phyloP scores from a whole-genome alignment of 2,797 vertebrate species.

The Crocidura indochinensis region DNA sequence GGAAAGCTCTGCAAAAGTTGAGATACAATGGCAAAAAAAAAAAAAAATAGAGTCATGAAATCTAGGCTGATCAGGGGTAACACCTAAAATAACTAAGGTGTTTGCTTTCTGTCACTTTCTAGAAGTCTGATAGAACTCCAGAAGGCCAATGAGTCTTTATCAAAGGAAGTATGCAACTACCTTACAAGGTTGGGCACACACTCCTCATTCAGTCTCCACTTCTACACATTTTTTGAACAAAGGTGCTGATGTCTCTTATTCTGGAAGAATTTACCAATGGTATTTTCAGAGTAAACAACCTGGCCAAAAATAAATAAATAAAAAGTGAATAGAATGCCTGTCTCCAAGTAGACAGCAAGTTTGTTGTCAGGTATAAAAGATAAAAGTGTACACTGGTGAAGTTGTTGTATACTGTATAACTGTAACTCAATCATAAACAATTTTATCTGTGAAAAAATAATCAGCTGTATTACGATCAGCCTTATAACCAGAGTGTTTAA shows the following conservation, averaged over 20 bases:
- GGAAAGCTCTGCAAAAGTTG: slow-evolving; percentile 5
- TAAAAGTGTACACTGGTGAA: neutral
- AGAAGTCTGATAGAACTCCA: slow-evolving; percentile 13
- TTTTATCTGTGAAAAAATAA: too few relatives aligned
- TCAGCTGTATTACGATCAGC: too few relatives aligned
- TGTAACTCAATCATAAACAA: too few relatives aligned
- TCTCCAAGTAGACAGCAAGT: neutral
- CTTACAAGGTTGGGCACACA: neutral
- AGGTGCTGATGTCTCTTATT: slow-evolving; percentile 15
- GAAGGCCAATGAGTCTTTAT: neutral
- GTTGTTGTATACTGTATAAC: too few relatives aligned
- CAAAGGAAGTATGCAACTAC: neutral
- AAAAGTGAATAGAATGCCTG: neutral
- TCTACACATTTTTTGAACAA: neutral
- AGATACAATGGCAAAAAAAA: slow-evolving; percentile 1
- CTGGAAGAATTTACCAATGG: neutral
- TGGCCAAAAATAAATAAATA: neutral
- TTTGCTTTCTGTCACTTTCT: slow-evolving; percentile 4
- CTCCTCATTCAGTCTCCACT: neutral
- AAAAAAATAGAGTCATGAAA: slow-evolving; percentile 1
- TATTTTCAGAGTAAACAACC: neutral
- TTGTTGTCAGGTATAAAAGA: neutral
- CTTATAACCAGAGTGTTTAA: too few relatives aligned
- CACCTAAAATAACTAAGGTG: slow-evolving; percentile 28
- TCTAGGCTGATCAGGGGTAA: neutral